phyloP scores from a whole-genome alignment of 2,797 vertebrate species.

The Australoheros facetus region DNA sequence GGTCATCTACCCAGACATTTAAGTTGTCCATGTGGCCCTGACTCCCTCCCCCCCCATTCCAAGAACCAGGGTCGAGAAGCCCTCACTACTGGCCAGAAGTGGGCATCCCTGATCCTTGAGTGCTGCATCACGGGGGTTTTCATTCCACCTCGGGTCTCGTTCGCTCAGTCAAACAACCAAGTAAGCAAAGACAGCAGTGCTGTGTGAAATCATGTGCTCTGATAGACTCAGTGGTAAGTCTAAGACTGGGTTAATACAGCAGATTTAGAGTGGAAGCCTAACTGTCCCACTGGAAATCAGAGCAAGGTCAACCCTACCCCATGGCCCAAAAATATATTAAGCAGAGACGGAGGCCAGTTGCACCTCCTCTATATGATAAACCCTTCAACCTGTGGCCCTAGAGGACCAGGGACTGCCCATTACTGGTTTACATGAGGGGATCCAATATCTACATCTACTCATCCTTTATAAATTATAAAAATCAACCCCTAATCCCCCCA shows the following conservation, averaged over 20 bases:
- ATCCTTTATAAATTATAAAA: constrained; percentile 12
- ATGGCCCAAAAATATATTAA: constrained; percentile 16
- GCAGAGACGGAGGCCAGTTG: constrained; percentile 37
- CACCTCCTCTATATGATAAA: constrained; percentile 43
- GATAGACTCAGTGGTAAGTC: constrained; percentile 44
- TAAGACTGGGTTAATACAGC: constrained; percentile 51
- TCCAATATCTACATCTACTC: constrained; percentile 34
- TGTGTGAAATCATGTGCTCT: constrained; percentile 56
- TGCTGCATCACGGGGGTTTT: constrained; percentile 73
- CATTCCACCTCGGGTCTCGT: constrained; percentile 86
- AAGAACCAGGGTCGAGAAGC: constrained; percentile 47
- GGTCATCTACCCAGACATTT: constrained; percentile 29
- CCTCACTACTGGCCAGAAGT: constrained; percentile 74
- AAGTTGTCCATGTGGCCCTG: constrained; percentile 40
- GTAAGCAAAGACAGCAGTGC: constrained; percentile 62
- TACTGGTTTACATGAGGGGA: constrained; percentile 74
- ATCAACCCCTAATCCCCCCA: not conserved
- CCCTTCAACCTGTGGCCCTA: constrained; percentile 69
- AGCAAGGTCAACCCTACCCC: constrained; percentile 39
- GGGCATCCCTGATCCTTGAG: constrained; percentile 82
- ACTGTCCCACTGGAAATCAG: constrained; percentile 56
- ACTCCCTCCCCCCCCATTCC: constrained; percentile 45
- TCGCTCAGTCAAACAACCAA: constrained; percentile 69
- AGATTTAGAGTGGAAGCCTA: constrained; percentile 42
- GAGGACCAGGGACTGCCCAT: constrained; percentile 83